Conservation (phyloP, 2,888 invertebrate species). For the Seira musarum region DNA sequence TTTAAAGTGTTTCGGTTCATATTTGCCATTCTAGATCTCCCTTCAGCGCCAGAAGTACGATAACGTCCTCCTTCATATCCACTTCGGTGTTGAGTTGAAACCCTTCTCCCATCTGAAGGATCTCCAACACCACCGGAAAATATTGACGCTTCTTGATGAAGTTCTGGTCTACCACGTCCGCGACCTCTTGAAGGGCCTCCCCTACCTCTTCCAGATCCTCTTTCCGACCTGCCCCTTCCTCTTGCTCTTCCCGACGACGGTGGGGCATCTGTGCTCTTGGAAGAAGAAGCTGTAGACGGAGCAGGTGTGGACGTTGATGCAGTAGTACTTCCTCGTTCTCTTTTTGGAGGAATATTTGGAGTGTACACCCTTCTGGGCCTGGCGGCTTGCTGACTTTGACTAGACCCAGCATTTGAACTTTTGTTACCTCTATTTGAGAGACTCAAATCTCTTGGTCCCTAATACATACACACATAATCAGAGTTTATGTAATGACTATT, state of each 20-base stretch:
- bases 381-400: slow-evolving; percentile 25
- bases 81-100: slow-evolving; percentile 39
- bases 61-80: slow-evolving; percentile 47
- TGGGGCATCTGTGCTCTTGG: neutral
- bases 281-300: neutral
- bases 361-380: slow-evolving; percentile 53
- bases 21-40: slow-evolving; percentile 48
- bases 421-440: slow-evolving; percentile 37
- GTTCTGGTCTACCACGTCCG: slow-evolving; percentile 45
- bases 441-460: slow-evolving; percentile 64
- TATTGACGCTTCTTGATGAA: slow-evolving; percentile 63
- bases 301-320: neutral
- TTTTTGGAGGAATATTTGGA: slow-evolving; percentile 64
- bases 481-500: neutral
- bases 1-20: slow-evolving; percentile 45
- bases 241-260: no score
- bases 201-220: slow-evolving; percentile 37
- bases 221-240: slow-evolving; percentile 35
- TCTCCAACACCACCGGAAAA: slow-evolving; percentile 66
- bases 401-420: neutral
- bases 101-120: slow-evolving; percentile 32
- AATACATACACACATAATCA: neutral
- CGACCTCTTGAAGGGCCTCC: slow-evolving; percentile 32
- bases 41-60: slow-evolving; percentile 36
- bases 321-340: slow-evolving; percentile 35